Percentiles rank a stretch among this genome's conserved stretches.
phyloP scores from a whole-genome alignment of 2,113 vertebrate genomes.

The Megaleporinus macrocephalus region DNA sequence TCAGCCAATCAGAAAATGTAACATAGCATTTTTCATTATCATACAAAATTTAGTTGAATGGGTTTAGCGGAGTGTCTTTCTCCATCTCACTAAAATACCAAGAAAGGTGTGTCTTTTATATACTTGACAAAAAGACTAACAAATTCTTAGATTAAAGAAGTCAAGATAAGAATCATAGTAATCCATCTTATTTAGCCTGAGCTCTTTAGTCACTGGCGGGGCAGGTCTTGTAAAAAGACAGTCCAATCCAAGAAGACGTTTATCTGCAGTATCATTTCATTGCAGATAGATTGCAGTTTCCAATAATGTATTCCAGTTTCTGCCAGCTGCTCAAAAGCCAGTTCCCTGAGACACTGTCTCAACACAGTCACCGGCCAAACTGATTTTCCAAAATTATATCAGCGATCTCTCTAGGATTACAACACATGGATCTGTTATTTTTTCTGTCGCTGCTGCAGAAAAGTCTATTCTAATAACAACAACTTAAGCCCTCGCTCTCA shows the following conservation, averaged over 20 bases:
- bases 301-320: neutral
- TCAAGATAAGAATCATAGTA: neutral
- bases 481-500: neutral
- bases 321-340: constrained; percentile 1
- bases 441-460: neutral
- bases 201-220: neutral
- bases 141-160: neutral
- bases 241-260: neutral
- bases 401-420: neutral
- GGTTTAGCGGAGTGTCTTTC: neutral
- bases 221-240: neutral
- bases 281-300: constrained; percentile 9
- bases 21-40: neutral
- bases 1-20: neutral
- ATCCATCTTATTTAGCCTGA: neutral
- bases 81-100: neutral
- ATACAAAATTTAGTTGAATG: neutral
- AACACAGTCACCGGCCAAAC: neutral
- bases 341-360: neutral
- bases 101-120: neutral
- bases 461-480: neutral
- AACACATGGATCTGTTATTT: too few species aligned
- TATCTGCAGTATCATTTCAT: neutral
- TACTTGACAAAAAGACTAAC: neutral
- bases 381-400: neutral